Conservation (phyloP, 2,113 vertebrate species). For the Rhodinocichla rosea region DNA sequence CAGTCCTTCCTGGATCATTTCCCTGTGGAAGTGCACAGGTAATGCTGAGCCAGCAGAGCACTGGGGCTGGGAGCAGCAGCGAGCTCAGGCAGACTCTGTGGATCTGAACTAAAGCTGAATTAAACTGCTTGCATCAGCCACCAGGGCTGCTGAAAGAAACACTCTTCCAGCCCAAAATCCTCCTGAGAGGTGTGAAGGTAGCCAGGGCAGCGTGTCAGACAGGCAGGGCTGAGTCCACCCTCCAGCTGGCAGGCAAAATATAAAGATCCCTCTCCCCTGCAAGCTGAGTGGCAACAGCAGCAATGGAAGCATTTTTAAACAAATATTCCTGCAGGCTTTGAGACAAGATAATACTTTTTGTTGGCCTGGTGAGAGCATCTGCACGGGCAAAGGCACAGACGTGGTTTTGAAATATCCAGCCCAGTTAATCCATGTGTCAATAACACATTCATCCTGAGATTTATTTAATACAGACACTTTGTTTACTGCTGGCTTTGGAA, state of each 20-base stretch:
- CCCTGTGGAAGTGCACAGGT: background rate
- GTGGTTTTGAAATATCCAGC: background rate
- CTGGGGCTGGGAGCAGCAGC: background rate
- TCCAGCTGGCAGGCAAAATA: background rate
- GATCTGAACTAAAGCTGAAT: background rate
- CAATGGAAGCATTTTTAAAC: background rate
- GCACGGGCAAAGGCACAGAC: background rate
- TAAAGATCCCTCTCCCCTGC: background rate
- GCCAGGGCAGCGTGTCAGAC: background rate
- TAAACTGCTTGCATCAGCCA: background rate
- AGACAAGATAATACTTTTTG: background rate
- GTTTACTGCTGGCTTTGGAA: background rate
- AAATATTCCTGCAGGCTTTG: background rate
- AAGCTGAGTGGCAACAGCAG: background rate
- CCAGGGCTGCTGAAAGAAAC: background rate
- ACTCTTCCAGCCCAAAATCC: background rate
- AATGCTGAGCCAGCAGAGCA: constrained; percentile 29
- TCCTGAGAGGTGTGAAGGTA: background rate
- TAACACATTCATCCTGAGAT: background rate
- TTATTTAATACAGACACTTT: background rate
- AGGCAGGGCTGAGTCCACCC: background rate
- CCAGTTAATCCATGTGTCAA: background rate
- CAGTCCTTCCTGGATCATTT: background rate
- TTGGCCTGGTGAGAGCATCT: background rate
- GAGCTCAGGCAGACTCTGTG: background rate